Conservation (phyloP, 2,888 invertebrate genomes). For the Linnaemya vulpina region DNA sequence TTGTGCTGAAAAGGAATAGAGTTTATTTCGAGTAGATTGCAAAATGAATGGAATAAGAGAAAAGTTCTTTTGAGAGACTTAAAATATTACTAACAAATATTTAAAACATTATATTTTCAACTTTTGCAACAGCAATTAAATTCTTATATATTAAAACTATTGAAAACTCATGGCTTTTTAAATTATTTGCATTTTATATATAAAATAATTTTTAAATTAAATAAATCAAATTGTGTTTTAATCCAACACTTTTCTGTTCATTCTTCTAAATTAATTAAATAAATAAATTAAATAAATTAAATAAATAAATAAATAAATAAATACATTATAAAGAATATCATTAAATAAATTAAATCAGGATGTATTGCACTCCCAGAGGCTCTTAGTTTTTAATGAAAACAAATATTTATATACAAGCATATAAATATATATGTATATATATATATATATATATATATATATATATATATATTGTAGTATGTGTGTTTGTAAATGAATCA, state of each 20-base stretch:
- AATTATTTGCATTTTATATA: background rate
- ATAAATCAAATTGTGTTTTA: slow-evolving; percentile 67
- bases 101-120: background rate
- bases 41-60: background rate
- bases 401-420: slow-evolving; percentile 27
- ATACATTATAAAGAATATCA: slow-evolving; percentile 44
- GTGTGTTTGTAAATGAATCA: background rate
- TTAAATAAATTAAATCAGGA: slow-evolving; percentile 71
- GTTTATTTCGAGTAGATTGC: slow-evolving; percentile 6
- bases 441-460: slow-evolving; percentile 12
- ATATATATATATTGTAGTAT: slow-evolving; percentile 19
- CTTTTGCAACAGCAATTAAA: background rate
- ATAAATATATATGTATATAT: slow-evolving; percentile 20
- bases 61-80: slow-evolving; percentile 28
- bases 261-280: slow-evolving; percentile 64
- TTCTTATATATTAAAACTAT: slow-evolving; percentile 22
- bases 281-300: slow-evolving; percentile 63
- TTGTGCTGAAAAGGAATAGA: background rate
- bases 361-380: slow-evolving; percentile 73
- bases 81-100: slow-evolving; percentile 27
- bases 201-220: slow-evolving; percentile 15
- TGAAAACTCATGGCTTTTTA: slow-evolving; percentile 61
- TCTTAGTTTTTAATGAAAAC: slow-evolving; percentile 47
- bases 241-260: slow-evolving; percentile 20
- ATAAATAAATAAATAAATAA: slow-evolving; percentile 63